Evolutionary conservation across 2,888 invertebrate species (phyloP).

Genomic region (Aphodius sticticus): DNA sequence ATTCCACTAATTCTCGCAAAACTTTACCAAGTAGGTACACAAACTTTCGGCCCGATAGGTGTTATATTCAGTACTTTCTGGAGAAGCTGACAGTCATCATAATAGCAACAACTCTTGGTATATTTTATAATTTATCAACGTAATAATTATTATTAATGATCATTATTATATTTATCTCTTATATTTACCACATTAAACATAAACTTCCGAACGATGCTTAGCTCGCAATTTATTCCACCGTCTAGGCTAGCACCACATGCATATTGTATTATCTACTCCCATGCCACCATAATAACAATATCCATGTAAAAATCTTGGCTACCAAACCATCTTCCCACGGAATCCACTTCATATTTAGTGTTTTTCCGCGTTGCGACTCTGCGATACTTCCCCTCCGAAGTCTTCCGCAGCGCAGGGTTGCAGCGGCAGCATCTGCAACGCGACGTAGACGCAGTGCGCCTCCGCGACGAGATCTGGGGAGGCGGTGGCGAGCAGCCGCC

Average conservation of each 20-base stretch:
- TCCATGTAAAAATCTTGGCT: not conserved
- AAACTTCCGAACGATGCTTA: not conserved
- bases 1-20: too few relatives aligned
- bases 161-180: not conserved
- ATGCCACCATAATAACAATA: not conserved
- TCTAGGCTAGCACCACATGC: not conserved
- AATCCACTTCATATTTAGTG: not conserved
- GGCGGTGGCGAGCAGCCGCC: not conserved
- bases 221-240: not conserved
- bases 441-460: not conserved
- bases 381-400: not conserved
- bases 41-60: too few relatives aligned
- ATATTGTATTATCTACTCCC: not conserved
- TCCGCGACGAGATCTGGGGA: not conserved
- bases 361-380: not conserved
- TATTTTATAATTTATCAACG: too few relatives aligned
- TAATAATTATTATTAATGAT: too few relatives aligned
- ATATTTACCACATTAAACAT: not conserved
- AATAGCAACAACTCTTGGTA: too few relatives aligned
- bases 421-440: not conserved
- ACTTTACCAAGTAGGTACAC: too few relatives aligned
- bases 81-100: too few relatives aligned
- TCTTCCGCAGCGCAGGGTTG: not conserved
- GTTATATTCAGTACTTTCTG: too few relatives aligned
- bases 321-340: not conserved